phyloP scores from a whole-genome alignment of 1,140 invertebrate species.

The Spodoptera litura region DNA sequence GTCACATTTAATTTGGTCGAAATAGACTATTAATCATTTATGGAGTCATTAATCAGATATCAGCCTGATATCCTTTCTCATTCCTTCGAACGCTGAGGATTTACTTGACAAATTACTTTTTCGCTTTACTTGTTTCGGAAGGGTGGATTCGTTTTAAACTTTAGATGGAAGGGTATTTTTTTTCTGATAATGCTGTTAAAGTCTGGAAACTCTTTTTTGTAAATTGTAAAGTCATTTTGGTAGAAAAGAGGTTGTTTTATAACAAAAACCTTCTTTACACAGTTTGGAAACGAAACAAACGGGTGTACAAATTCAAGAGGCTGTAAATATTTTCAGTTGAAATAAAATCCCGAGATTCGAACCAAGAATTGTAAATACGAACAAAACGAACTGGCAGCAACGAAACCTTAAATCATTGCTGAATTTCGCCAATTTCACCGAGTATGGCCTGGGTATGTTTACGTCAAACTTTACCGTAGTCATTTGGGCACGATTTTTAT shows the following conservation, averaged over 20 bases:
- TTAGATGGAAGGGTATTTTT: constrained; percentile 21
- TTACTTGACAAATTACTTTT: constrained; percentile 83
- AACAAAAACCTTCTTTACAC: neutral
- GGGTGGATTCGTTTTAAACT: constrained; percentile 49
- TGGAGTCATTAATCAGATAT: constrained; percentile 74
- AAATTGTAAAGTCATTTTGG: neutral
- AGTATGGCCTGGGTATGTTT: constrained; percentile 67
- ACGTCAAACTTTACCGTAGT: constrained; percentile 70
- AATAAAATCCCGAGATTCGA: neutral
- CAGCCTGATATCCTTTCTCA: constrained; percentile 55
- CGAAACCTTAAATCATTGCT: constrained; percentile 28
- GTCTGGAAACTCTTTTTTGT: constrained; percentile 4
- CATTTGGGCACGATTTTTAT: constrained; percentile 82
- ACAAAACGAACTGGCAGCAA: neutral
- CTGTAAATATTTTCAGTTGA: neutral
- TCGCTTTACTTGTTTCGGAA: constrained; percentile 72
- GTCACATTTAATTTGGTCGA: constrained; percentile 66
- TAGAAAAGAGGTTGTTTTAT: neutral
- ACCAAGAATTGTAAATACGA: constrained; percentile 2
- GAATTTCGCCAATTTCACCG: constrained; percentile 31
- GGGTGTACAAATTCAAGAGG: neutral
- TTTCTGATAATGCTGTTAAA: constrained; percentile 22
- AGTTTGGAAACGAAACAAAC: neutral
- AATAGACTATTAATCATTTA: constrained; percentile 73
- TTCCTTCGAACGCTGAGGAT: constrained; percentile 60